Base-by-base conservation (phyloP, 2,888 invertebrate genomes). In the Crepidodera aurea region DNA sequence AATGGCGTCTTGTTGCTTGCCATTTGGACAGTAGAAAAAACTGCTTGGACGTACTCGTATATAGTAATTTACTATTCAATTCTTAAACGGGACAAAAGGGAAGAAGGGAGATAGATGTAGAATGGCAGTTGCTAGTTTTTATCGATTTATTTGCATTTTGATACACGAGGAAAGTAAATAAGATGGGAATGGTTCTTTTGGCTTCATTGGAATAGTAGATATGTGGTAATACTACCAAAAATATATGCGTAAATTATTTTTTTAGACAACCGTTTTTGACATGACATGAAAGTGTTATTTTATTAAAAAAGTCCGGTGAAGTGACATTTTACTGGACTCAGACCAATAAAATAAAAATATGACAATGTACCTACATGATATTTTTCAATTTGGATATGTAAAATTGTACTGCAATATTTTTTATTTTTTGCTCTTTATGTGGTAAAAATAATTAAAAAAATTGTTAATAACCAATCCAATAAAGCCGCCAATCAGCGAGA, bases 21-120 rank as follows among this genome's bases (percentile, higher is more conserved):
- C 69, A 71, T 71, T 71, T 70, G 71, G 71, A 71, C 71, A 71
- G 57, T 46, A 67, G 65, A 65, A 67, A 19, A 19, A 51, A 50
- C 12, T 32, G 44, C n/a, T 53, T 65, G 62, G 60, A 65, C 65
- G n/a, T n/a, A n/a, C n/a, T n/a, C n/a, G n/a, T n/a, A n/a, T n/a
- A n/a, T 65, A 60, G 58, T 65, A 65, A 62, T 60, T 60, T 59
- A 60, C 46, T 56, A 53, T 48, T 60, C 55, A 48, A 44, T 44
- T 44, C 44, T 13, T 51, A 48, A 42, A 61, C 63, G 53, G 59
- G 63, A 44, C 46, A 19, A 37, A 10, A 37, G 53, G 40, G 10
- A 62, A 16, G 16, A 32, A 48, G 13, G 48, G 40, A 15, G 22
- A 60, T 44, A 29, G 57, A 57, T 53, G 59, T 42, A 34, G 59